Conservation (phyloP, 2,797 vertebrate genomes). For the Acridotheres tristis region DNA sequence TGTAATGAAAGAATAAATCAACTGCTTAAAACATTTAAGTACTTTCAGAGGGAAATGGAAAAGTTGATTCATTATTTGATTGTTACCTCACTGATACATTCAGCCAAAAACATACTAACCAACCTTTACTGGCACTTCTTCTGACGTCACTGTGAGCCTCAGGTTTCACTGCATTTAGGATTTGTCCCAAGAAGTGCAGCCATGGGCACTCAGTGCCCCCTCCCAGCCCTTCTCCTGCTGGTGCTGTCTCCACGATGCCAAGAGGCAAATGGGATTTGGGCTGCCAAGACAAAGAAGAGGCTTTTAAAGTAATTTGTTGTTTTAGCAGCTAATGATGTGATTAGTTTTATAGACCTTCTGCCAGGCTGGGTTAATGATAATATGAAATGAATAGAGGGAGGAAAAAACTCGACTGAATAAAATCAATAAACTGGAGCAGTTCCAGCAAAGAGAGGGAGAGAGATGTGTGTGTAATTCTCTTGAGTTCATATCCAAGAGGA, state of each 20-base stretch:
- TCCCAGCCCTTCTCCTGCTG: not conserved
- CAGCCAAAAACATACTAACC: not conserved
- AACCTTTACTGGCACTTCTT: not conserved
- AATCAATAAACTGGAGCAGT: conserved; percentile 15
- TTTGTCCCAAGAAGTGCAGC: not conserved
- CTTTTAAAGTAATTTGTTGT: conserved; percentile 23
- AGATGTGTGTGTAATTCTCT: not conserved
- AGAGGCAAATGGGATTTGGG: not conserved
- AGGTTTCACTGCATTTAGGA: not conserved
- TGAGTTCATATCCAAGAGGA: not conserved
- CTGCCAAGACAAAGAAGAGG: not conserved
- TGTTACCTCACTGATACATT: not conserved
- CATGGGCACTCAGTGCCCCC: fast-evolving
- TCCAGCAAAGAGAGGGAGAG: not conserved
- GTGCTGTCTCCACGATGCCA: not conserved
- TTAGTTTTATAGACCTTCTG: conserved; percentile 57
- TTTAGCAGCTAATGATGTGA: conserved; percentile 38
- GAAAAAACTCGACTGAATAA: not conserved
- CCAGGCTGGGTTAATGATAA: conserved; percentile 36
- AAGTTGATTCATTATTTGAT: not conserved
- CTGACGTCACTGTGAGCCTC: not conserved
- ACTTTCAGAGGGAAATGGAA: not conserved
- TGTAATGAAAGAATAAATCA: not conserved
- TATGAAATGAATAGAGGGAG: conserved; percentile 5
- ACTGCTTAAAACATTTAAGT: not conserved